A percentile compares a stretch with the other conserved stretches of the same genome.
These are phyloP conservation scores for Triplophysa bombifrons DNA, from an alignment of 2,797 vertebrate species.

Conservation along the genomic window DNA sequence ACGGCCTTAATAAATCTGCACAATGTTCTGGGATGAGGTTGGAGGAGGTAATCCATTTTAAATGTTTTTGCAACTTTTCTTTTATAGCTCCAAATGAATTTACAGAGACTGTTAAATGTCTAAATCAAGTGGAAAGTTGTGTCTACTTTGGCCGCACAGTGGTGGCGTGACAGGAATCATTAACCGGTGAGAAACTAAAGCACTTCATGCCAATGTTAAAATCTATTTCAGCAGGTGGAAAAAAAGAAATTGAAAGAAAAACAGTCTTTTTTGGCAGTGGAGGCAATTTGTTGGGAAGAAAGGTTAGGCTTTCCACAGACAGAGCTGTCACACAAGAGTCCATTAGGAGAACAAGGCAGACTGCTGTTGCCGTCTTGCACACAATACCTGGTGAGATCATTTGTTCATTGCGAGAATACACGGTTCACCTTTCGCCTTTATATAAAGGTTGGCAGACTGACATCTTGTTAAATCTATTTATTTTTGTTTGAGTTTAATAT, in stretches of 20 bases:
- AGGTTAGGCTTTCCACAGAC: constrained; percentile 50
- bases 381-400: not conserved
- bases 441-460: not conserved
- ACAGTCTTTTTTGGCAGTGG: constrained; percentile 51
- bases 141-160: constrained; percentile 11
- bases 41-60: not conserved
- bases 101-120: constrained; percentile 36
- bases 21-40: not conserved
- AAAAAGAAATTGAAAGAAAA: constrained; percentile 8
- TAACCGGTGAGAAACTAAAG: constrained; percentile 27
- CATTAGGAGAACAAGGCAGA: constrained; percentile 8
- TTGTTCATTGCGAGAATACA: not conserved
- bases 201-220: constrained; percentile 29
- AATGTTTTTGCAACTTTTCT: constrained; percentile 9
- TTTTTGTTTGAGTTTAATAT: not conserved
- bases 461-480: not conserved
- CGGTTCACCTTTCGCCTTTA: not conserved
- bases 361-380: not conserved
- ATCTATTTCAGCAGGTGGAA: constrained; percentile 18
- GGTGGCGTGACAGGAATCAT: constrained; percentile 24
- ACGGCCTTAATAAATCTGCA: constrained; percentile 8
- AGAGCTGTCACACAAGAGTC: constrained; percentile 30
- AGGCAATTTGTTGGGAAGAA: constrained; percentile 61
- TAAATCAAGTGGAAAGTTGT: constrained; percentile 33
- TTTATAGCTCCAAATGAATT: constrained; percentile 28